Percentiles rank a stretch among this genome's conserved stretches.
These are phyloP conservation scores for Oryzias sinensis DNA, from an alignment of 2,797 vertebrate species.

Conservation along the genomic window DNA sequence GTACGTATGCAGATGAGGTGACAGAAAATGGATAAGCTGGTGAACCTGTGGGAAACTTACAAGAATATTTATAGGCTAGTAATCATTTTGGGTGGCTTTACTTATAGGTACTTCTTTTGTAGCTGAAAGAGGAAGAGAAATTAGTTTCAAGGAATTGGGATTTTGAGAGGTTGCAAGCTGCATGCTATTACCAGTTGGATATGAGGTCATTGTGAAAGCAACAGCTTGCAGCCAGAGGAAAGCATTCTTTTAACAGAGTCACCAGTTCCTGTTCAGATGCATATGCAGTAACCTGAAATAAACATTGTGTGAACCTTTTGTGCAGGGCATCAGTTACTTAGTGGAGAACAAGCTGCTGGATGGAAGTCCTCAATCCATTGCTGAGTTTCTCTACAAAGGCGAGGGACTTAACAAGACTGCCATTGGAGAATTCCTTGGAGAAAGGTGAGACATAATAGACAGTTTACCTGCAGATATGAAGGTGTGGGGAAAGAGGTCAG, in stretches of 20 bases:
- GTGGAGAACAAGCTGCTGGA: slow-evolving; percentile 81
- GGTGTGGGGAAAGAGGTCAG: neutral
- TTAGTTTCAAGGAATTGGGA: slow-evolving; percentile 51
- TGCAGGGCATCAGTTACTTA: slow-evolving; percentile 86
- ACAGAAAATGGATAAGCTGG: neutral
- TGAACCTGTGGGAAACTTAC: neutral
- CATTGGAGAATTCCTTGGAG: slow-evolving; percentile 89
- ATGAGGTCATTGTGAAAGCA: slow-evolving; percentile 54
- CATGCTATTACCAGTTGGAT: neutral
- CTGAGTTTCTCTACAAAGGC: slow-evolving; percentile 90
- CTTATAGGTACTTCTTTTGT: neutral
- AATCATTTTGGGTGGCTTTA: slow-evolving; percentile 5
- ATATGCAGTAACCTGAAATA: neutral
- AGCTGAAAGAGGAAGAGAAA: slow-evolving; percentile 60
- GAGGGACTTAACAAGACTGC: slow-evolving; percentile 93
- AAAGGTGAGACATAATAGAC: slow-evolving; percentile 75
- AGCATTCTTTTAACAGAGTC: accelerated
- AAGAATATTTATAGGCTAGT: neutral
- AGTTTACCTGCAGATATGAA: neutral
- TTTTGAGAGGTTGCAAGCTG: slow-evolving; percentile 20
- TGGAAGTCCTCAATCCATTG: slow-evolving; percentile 71
- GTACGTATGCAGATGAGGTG: neutral
- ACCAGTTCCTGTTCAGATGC: neutral
- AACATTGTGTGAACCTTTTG: neutral
- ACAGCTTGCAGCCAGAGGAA: neutral